These are phyloP conservation scores for Lasioglossum vierecki DNA, from an alignment of 2,888 invertebrate species.

Conservation along the genomic window DNA sequence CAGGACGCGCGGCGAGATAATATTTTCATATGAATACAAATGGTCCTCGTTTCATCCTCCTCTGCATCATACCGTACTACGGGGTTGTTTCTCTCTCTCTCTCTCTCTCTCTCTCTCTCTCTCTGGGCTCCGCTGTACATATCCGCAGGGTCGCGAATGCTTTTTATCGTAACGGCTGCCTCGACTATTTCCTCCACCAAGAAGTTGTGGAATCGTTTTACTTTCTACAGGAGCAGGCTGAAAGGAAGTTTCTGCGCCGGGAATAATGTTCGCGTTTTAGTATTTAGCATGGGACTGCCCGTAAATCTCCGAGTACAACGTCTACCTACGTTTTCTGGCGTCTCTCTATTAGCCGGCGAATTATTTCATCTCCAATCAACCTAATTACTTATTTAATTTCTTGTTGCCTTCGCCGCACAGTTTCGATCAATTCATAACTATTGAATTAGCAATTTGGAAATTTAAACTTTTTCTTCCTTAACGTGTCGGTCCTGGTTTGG, in stretches of 20 bases:
- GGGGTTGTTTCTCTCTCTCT: slow-evolving; percentile 21
- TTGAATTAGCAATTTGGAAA: no score
- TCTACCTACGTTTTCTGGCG: neutral
- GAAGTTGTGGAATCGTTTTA: slow-evolving; percentile 69
- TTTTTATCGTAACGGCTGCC: slow-evolving; percentile 69
- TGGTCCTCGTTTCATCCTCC: slow-evolving; percentile 63
- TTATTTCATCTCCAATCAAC: neutral
- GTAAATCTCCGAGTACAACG: slow-evolving; percentile 28
- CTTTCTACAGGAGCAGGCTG: slow-evolving; percentile 54
- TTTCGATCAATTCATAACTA: no score
- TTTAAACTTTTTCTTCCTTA: no score
- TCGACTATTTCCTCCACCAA: slow-evolving; percentile 66
- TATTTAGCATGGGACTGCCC: slow-evolving; percentile 54
- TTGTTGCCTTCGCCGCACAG: no score
- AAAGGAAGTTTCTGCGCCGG: slow-evolving; percentile 61
- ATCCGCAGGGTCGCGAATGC: slow-evolving; percentile 68
- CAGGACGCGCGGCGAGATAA: slow-evolving; percentile 71
- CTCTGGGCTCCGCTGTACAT: slow-evolving; percentile 39
- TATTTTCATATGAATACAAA: slow-evolving; percentile 79
- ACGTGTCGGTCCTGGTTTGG: no score
- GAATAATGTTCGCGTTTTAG: slow-evolving; percentile 64
- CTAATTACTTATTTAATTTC: neutral
- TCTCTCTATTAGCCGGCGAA: neutral
- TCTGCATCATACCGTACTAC: slow-evolving; percentile 7
- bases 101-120: slow-evolving; percentile 15